Percentiles rank a stretch among this genome's conserved stretches.
These are phyloP conservation scores for Drosophila erecta DNA, from an alignment of 1,140 invertebrate species.

Conservation along the genomic window DNA sequence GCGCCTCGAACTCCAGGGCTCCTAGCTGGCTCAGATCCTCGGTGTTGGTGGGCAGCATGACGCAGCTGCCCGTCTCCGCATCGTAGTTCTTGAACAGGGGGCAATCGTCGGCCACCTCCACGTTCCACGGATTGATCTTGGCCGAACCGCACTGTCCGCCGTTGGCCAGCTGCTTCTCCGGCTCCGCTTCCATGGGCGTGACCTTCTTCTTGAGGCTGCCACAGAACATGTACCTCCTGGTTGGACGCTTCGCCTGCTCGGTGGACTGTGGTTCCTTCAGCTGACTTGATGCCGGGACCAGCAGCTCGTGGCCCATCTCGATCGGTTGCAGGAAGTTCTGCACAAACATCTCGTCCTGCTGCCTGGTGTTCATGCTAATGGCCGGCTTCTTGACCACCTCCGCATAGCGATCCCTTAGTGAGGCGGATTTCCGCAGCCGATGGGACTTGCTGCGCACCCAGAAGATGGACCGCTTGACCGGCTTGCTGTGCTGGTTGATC, in stretches of 20 bases:
- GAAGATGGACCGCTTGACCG: slow-evolving; percentile 80
- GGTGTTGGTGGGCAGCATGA: slow-evolving; percentile 85
- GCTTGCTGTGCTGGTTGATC: slow-evolving; percentile 76
- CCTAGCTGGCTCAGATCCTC: slow-evolving; percentile 82
- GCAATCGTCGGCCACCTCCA: slow-evolving; percentile 76
- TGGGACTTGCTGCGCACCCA: slow-evolving; percentile 84
- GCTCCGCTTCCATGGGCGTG: slow-evolving; percentile 78
- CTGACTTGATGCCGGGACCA: slow-evolving; percentile 33
- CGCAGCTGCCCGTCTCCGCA: slow-evolving; percentile 84
- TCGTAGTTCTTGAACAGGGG: slow-evolving; percentile 84
- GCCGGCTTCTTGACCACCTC: slow-evolving; percentile 81
- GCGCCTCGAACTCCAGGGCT: slow-evolving; percentile 84
- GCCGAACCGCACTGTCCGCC: slow-evolving; percentile 30
- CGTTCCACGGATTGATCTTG: slow-evolving; percentile 74
- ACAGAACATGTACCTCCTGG: slow-evolving; percentile 68
- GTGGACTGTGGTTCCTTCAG: slow-evolving; percentile 36
- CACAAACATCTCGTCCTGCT: slow-evolving; percentile 77
- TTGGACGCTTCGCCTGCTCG: slow-evolving; percentile 48
- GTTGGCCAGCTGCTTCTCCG: slow-evolving; percentile 72
- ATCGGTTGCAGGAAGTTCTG: slow-evolving; percentile 82
- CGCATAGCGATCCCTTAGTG: slow-evolving; percentile 82
- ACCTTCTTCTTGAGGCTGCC: slow-evolving; percentile 83
- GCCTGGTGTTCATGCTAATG: slow-evolving; percentile 81
- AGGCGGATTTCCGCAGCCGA: slow-evolving; percentile 77
- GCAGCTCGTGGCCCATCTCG: slow-evolving; percentile 59